These are phyloP conservation scores for Drosophila fulvimacula DNA, from an alignment of 2,888 invertebrate species.

Conservation along the genomic window DNA sequence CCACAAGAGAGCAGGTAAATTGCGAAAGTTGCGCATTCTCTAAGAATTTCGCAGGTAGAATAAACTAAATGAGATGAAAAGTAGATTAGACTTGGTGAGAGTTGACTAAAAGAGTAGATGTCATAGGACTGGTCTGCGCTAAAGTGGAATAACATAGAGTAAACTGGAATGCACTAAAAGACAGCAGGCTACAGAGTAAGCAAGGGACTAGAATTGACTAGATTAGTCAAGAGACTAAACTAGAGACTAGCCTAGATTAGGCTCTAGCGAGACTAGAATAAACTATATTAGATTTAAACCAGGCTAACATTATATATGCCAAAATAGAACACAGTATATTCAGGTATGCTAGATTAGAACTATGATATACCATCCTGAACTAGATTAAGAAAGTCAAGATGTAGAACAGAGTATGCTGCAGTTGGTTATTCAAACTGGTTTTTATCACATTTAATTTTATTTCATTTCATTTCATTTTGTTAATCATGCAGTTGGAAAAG, in stretches of 20 bases:
- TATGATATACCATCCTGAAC: not conserved
- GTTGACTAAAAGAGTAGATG: not conserved
- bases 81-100: not conserved
- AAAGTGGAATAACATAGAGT: not conserved
- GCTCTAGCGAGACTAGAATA: not conserved
- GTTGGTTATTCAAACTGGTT: constrained; percentile 3
- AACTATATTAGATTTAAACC: not conserved
- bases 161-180: not conserved
- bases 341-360: not conserved
- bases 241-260: not conserved
- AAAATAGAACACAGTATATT: not conserved
- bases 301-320: not conserved
- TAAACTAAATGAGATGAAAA: not conserved
- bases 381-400: not conserved
- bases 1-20: not conserved
- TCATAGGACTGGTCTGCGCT: not conserved
- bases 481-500: constrained; percentile 43
- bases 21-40: not conserved
- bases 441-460: constrained; percentile 3
- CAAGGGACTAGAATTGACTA: not conserved
- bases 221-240: not conserved
- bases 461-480: constrained; percentile 11
- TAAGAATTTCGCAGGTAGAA: not conserved
- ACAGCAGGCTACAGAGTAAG: not conserved
- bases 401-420: constrained; percentile 2